Conservation (phyloP, 2,888 invertebrate genomes). For the Torymus tubicola region DNA sequence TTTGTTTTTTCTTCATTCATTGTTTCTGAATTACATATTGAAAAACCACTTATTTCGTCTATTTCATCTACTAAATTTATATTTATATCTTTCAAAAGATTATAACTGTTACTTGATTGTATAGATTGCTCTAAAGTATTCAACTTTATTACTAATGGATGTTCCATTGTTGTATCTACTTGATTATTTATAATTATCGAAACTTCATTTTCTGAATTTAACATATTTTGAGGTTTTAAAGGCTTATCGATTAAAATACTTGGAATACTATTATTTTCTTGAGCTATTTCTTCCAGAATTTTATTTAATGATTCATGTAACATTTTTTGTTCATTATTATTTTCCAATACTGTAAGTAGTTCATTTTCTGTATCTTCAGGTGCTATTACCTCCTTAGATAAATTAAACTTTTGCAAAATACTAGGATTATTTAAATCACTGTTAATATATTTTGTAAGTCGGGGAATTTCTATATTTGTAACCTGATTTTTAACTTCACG, state of each 20-base stretch:
- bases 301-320: constrained; percentile 11
- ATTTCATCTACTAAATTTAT: constrained; percentile 28
- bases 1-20: background rate
- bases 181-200: background rate
- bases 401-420: constrained; percentile 28
- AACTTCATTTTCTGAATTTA: background rate
- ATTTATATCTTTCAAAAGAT: constrained; percentile 27
- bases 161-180: background rate
- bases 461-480: too few species aligned
- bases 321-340: constrained; percentile 13
- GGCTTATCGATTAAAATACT: too few species aligned
- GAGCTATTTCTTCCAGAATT: background rate
- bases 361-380: constrained; percentile 24
- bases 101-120: background rate
- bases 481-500: too few species aligned
- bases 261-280: background rate
- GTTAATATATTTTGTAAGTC: background rate
- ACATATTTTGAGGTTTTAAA: background rate
- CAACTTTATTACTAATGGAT: background rate
- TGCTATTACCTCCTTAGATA: constrained; percentile 16
- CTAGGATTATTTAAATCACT: constrained; percentile 21
- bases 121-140: background rate
- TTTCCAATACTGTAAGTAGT: constrained; percentile 6
- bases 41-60: constrained; percentile 13
- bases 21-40: background rate